These are phyloP conservation scores for Glandiceps talaboti DNA, from an alignment of 53 echinoderm and acorn worm genomes.

Conservation along the genomic window DNA sequence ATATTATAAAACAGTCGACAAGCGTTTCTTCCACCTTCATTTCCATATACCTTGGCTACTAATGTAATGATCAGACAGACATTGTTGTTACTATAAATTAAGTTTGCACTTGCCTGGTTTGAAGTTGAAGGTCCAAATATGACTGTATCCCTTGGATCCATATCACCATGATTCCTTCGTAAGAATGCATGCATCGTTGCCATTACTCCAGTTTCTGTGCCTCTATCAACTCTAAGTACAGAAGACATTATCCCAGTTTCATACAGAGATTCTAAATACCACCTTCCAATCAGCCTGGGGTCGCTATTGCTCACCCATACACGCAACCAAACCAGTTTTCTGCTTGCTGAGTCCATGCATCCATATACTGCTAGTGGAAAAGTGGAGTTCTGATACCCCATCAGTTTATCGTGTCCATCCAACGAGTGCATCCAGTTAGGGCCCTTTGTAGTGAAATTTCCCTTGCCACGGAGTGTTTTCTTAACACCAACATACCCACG, in stretches of 20 bases:
- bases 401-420: background rate
- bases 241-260: background rate
- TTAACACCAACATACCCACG: background rate
- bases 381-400: background rate
- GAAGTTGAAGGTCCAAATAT: background rate
- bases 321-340: background rate
- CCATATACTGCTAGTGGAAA: background rate
- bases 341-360: background rate
- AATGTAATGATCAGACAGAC: too few relatives aligned
- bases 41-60: too few relatives aligned
- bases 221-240: background rate
- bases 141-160: background rate
- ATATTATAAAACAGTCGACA: too few relatives aligned
- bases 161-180: slow-evolving; percentile 12
- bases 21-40: too few relatives aligned
- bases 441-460: background rate
- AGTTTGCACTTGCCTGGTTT: background rate
- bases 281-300: background rate
- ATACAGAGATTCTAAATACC: background rate
- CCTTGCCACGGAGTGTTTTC: background rate
- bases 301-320: background rate
- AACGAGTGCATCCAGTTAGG: background rate
- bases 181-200: background rate
- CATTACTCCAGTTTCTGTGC: background rate
- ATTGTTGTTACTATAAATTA: too few relatives aligned